Base-by-base conservation (phyloP, 2,113 vertebrate genomes). In the Octodon degus region DNA sequence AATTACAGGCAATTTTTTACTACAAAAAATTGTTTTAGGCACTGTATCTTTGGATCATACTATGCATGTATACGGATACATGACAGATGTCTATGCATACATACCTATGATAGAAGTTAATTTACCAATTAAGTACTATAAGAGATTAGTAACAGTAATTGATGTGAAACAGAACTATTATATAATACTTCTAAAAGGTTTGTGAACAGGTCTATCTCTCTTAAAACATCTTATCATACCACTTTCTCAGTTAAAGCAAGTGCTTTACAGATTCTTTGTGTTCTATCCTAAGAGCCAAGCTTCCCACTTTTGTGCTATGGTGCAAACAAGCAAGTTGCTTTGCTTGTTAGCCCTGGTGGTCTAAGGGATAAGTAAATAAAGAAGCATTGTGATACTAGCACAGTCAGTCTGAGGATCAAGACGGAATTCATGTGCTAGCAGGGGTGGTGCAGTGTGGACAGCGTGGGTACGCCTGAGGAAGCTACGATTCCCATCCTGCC, bases 401-500 rank as follows among this genome's bases (percentile, higher is more conserved):
- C 27, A 43, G 58, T 53, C 1, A 37, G 25, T 58, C 7, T 37
- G 37, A 16, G 79, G 53, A 47, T 12, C 37, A 67, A 50, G 70
- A 24, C 47, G n/a, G 22, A 14, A 25, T 6, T 22, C 12, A 34
- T 0, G 47, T 74, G 16, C 5, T 14, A 12, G 43, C 22, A 60
- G 22, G 7, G 0, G 25, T 11, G 0, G 25, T 47, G 20, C 22
- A 12, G 3, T 2, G 12, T n/a, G 20, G 8, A 43, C 1, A n/a
- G 62, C 0, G 7, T n/a, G 58, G 43, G 4, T 65, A 43, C 7
- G 8, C 10, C n/a, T n/a, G 22, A 43, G 10, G 34, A 58, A 19
- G 5, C 34, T 7, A 11, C 84, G 27, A 76, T 3, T 43, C 8
- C 19, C 13, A 34, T 76, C 43, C 43, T 62, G 22, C 27, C 43